A percentile compares a stretch with the other conserved stretches of the same genome.
These are phyloP conservation scores for Lithophane socia DNA, from an alignment of 2,888 invertebrate genomes.

Conservation along the genomic window DNA sequence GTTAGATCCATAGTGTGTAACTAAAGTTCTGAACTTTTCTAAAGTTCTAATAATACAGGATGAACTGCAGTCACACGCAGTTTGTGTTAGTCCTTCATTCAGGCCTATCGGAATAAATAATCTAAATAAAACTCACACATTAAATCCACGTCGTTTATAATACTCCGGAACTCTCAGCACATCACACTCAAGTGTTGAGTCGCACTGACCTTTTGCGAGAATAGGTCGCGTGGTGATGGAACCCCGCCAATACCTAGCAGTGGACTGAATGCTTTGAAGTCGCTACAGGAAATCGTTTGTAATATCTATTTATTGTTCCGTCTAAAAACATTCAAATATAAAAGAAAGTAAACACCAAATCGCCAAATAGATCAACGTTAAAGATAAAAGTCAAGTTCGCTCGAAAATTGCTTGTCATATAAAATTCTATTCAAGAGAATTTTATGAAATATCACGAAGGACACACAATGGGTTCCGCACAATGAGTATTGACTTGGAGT, in stretches of 20 bases:
- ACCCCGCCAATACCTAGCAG: slow-evolving; percentile 66
- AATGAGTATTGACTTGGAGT: slow-evolving; percentile 54
- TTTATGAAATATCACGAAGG: slow-evolving; percentile 38
- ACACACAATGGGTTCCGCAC: slow-evolving; percentile 41
- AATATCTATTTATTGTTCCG: slow-evolving; percentile 64
- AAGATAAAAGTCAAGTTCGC: slow-evolving; percentile 5
- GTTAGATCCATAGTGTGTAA: too few species aligned
- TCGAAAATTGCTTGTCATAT: slow-evolving; percentile 34
- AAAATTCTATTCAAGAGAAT: slow-evolving; percentile 27
- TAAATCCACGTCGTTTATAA: slow-evolving; percentile 1
- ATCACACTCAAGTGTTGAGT: slow-evolving; percentile 35
- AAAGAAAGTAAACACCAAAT: slow-evolving; percentile 23
- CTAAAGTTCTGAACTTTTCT: not conserved
- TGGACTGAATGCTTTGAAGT: slow-evolving; percentile 69
- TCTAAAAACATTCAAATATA: slow-evolving; percentile 52
- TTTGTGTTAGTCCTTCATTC: not conserved
- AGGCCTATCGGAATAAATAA: slow-evolving; percentile 13
- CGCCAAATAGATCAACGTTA: slow-evolving; percentile 20
- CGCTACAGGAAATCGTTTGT: slow-evolving; percentile 68
- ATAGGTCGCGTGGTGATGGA: slow-evolving; percentile 68
- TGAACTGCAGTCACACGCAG: not conserved
- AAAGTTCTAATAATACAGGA: not conserved
- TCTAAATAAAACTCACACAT: slow-evolving; percentile 14
- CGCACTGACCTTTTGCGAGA: slow-evolving; percentile 69
- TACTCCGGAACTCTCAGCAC: slow-evolving; percentile 41